Conservation (phyloP, 1,140 invertebrate species). For the Cecropterus lyciades region DNA sequence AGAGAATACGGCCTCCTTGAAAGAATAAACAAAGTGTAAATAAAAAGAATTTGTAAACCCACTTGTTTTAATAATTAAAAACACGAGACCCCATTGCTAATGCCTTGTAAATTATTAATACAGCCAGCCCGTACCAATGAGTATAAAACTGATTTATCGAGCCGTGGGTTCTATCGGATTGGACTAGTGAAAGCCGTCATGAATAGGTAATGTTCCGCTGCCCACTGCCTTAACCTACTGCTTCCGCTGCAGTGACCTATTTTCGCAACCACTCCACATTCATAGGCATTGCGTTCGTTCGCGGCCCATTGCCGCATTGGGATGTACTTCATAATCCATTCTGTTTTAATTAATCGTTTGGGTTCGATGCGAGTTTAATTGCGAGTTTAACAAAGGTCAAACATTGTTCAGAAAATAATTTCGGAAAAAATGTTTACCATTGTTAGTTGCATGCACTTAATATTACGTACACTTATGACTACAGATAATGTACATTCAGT, state of each 20-base stretch:
- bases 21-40: too few species aligned
- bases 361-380: neutral
- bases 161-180: constrained; percentile 44
- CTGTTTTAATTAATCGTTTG: neutral
- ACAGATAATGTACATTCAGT: too few species aligned
- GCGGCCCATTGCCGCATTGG: constrained; percentile 19
- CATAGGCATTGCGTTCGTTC: constrained; percentile 29
- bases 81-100: too few species aligned
- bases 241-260: constrained; percentile 58
- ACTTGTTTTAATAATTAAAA: too few species aligned
- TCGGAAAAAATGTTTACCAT: neutral
- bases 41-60: too few species aligned
- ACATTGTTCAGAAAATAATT: neutral
- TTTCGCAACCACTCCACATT: constrained; percentile 56
- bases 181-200: constrained; percentile 63
- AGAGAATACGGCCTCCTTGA: too few species aligned
- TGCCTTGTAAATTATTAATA: neutral
- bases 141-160: constrained; percentile 29
- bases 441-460: too few species aligned
- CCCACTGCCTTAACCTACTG: constrained; percentile 62
- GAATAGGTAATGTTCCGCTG: constrained; percentile 61
- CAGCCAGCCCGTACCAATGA: neutral
- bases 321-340: neutral
- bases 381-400: neutral
- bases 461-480: too few species aligned